Evolutionary conservation across 2,113 vertebrate genomes (phyloP).

Genomic region (Leptosomus discolor): DNA sequence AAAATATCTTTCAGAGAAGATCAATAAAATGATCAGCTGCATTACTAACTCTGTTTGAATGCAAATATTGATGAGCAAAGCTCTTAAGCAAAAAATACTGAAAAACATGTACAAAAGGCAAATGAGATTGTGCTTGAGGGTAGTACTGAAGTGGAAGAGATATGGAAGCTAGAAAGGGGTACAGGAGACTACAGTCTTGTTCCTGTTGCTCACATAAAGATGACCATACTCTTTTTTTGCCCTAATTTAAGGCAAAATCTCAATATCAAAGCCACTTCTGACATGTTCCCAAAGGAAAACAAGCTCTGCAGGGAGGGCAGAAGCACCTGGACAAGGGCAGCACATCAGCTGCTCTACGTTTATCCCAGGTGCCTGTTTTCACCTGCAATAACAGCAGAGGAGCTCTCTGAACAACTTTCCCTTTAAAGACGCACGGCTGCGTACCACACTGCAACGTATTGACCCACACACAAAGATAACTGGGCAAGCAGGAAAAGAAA

Average conservation of each 20-base stretch:
- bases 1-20: not conserved
- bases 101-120: not conserved
- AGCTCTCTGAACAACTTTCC: not conserved
- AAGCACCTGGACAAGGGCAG: not conserved
- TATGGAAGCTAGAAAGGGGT: not conserved
- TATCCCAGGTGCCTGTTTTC: not conserved
- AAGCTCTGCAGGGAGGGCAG: not conserved
- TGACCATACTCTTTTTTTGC: not conserved
- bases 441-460: not conserved
- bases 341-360: not conserved
- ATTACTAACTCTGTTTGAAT: not conserved
- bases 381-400: fast-evolving
- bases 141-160: not conserved
- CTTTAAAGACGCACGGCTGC: not conserved
- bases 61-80: not conserved
- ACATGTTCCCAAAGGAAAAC: not conserved
- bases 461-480: not conserved
- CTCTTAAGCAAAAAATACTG: not conserved
- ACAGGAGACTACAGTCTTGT: not conserved
- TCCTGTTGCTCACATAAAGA: not conserved
- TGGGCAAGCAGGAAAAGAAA: not conserved
- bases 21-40: not conserved
- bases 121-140: not conserved
- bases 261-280: not conserved
- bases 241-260: not conserved